Conservation (phyloP, 2,113 vertebrate genomes). For the Balaeniceps rex region DNA sequence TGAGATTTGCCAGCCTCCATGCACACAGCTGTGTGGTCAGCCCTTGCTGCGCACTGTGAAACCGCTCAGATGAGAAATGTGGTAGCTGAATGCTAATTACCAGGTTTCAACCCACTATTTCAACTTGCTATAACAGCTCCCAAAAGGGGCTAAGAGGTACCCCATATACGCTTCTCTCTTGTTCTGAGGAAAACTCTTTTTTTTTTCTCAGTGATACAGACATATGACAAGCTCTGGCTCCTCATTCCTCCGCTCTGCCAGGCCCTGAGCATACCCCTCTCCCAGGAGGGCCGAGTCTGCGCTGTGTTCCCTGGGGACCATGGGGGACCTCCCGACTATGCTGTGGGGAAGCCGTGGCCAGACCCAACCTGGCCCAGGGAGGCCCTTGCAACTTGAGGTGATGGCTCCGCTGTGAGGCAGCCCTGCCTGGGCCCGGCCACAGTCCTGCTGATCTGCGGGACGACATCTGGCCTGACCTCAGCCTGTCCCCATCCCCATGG, state of each 20-base stretch:
- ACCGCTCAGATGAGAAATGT: not conserved
- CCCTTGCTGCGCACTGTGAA: not conserved
- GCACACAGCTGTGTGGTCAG: rapidly evolving
- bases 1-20: not conserved
- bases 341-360: not conserved
- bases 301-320: rapidly evolving
- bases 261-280: no score
- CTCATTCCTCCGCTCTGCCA: not conserved
- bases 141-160: not conserved
- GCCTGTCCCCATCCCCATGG: not conserved
- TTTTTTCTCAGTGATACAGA: not conserved
- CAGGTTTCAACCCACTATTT: not conserved
- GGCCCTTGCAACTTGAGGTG: no score
- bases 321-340: rapidly evolving
- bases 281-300: not conserved
- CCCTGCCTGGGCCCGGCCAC: not conserved
- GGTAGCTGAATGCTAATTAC: not conserved
- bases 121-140: not conserved
- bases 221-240: not conserved
- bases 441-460: no score
- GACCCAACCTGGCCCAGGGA: not conserved
- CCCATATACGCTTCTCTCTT: not conserved
- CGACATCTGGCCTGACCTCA: not conserved
- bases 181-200: not conserved
- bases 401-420: not conserved